Conservation (phyloP, 2,797 vertebrate genomes). For the Myotis planiceps region DNA sequence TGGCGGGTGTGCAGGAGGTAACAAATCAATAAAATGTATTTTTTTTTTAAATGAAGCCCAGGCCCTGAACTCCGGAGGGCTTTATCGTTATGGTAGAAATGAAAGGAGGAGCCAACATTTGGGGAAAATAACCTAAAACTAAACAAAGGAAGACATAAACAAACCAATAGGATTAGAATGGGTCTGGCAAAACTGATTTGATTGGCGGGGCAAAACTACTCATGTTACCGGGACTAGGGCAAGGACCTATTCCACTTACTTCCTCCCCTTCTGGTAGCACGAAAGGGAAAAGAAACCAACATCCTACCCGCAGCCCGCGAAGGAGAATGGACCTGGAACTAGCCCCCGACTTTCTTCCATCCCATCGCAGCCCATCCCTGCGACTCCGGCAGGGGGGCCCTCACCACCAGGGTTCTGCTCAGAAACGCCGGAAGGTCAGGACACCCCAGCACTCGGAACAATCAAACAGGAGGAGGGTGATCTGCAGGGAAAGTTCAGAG, state of each 20-base stretch:
- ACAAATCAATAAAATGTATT: too few relatives aligned
- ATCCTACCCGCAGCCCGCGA: background rate
- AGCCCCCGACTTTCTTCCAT: background rate
- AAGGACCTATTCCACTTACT: background rate
- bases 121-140: background rate
- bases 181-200: background rate
- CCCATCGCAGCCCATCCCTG: background rate
- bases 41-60: background rate
- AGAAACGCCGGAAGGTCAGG: background rate
- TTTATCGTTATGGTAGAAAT: background rate
- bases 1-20: too few relatives aligned
- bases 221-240: background rate
- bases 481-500: background rate
- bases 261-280: background rate
- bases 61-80: background rate
- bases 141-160: constrained; percentile 8
- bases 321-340: background rate
- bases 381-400: background rate
- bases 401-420: background rate
- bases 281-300: background rate
- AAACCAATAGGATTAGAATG: background rate
- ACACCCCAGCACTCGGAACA: background rate
- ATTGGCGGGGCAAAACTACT: background rate
- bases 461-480: background rate
- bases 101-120: background rate